Evolutionary conservation across 2,888 invertebrate species (phyloP).

Genomic region (Apamea epomidion): DNA sequence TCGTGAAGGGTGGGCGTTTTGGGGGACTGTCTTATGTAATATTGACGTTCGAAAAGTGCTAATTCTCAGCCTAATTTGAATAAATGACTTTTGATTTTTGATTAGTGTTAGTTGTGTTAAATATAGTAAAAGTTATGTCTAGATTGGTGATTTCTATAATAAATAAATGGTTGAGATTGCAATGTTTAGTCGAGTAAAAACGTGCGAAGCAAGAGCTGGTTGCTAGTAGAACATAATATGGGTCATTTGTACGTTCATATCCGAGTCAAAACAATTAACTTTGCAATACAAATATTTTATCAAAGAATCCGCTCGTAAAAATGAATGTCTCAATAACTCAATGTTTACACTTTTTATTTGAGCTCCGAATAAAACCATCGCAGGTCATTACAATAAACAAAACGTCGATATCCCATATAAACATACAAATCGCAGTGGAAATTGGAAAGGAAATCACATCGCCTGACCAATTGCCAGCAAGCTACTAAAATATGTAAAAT

Average conservation of each 20-base stretch:
- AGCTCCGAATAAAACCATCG: conserved; percentile 36
- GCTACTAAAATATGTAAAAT: too few relatives aligned
- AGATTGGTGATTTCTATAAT: too few relatives aligned
- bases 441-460: not conserved
- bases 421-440: conserved; percentile 41
- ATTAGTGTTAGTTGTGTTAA: too few relatives aligned
- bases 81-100: too few relatives aligned
- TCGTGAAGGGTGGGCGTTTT: too few relatives aligned
- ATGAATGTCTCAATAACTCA: conserved; percentile 42
- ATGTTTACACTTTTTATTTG: conserved; percentile 49
- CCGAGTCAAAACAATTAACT: conserved; percentile 30
- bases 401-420: conserved; percentile 67
- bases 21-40: too few relatives aligned
- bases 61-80: too few relatives aligned
- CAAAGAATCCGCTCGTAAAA: conserved; percentile 57
- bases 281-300: conserved; percentile 44
- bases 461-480: not conserved
- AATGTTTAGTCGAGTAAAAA: not conserved
- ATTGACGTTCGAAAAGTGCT: too few relatives aligned
- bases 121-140: too few relatives aligned
- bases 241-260: not conserved
- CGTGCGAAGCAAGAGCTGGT: not conserved
- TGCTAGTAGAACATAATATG: not conserved
- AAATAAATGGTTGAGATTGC: not conserved
- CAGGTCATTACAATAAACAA: conserved; percentile 72